phyloP scores from a whole-genome alignment of 2,113 vertebrate genomes.

The Zosterops hypoxanthus region DNA sequence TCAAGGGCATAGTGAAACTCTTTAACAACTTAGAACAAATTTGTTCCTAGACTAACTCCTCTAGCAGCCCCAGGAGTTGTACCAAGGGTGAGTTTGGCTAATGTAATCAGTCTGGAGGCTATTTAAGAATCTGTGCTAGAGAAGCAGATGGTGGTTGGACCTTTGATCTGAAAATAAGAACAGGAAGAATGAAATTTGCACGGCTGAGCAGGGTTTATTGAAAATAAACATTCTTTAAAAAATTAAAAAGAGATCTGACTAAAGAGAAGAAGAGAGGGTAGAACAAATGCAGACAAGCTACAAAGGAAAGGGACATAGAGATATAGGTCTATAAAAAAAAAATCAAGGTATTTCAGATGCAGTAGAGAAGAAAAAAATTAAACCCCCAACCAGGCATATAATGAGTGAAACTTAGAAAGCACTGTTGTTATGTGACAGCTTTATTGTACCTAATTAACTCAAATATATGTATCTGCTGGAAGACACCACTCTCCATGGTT shows the following conservation, averaged over 20 bases:
- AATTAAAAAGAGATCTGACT: not conserved
- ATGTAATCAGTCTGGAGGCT: conserved; percentile 25
- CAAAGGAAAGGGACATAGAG: not conserved
- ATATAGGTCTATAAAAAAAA: not conserved
- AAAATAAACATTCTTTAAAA: conserved; percentile 42
- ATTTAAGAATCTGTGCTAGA: conserved; percentile 22
- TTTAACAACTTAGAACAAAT: conserved; percentile 51
- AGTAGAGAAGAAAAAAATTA: conserved; percentile 9
- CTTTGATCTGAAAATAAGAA: conserved; percentile 34
- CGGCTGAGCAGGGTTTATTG: not conserved
- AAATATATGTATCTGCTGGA: conserved; percentile 32
- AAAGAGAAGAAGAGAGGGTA: not conserved
- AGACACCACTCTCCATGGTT: not conserved
- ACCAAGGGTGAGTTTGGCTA: conserved; percentile 51
- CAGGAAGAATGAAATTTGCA: not conserved
- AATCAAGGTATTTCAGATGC: not conserved
- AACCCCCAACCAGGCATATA: conserved; percentile 4
- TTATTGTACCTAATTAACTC: conserved; percentile 57
- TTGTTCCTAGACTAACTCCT: conserved; percentile 33
- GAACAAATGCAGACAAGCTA: not conserved
- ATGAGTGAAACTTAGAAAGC: conserved; percentile 36
- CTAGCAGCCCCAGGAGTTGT: not conserved
- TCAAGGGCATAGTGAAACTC: conserved; percentile 68
- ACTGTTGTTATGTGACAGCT: conserved; percentile 32
- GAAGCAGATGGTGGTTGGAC: conserved; percentile 17